These are phyloP conservation scores for Folsomia manolachei DNA, from an alignment of 2,888 invertebrate species.

Conservation along the genomic window DNA sequence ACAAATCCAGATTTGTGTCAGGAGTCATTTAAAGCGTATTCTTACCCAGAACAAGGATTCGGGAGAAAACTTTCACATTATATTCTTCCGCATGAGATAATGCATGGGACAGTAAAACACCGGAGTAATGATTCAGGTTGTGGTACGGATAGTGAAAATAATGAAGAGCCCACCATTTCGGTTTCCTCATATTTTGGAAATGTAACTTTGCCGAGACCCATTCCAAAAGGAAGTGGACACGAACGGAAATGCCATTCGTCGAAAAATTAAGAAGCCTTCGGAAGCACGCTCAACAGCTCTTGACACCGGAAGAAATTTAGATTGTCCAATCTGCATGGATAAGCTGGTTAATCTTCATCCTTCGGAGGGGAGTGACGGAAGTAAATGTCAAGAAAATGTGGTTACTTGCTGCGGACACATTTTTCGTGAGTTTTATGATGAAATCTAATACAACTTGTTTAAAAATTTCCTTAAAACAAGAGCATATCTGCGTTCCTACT, in stretches of 20 bases:
- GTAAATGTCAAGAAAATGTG: background rate
- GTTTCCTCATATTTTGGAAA: slow-evolving; percentile 7
- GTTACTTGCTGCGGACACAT: slow-evolving; percentile 34
- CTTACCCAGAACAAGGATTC: background rate
- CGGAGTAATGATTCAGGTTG: background rate
- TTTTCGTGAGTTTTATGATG: slow-evolving; percentile 27
- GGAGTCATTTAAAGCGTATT: background rate
- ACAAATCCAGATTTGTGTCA: background rate
- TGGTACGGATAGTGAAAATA: background rate
- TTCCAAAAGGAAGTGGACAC: background rate
- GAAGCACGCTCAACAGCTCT: background rate
- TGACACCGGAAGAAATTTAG: slow-evolving; percentile 21
- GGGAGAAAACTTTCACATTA: background rate
- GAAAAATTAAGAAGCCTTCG: background rate
- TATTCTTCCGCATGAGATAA: background rate
- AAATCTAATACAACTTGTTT: no score
- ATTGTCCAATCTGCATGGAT: slow-evolving; percentile 37
- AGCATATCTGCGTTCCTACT: no score
- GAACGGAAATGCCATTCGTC: background rate
- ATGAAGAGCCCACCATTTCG: background rate
- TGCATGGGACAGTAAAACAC: background rate
- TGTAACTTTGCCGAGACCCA: background rate
- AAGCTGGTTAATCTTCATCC: slow-evolving; percentile 18
- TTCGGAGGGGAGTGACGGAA: background rate
- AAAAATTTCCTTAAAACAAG: no score